These are phyloP conservation scores for Polylopha cassiicola DNA, from an alignment of 2,888 invertebrate species.

Conservation along the genomic window DNA sequence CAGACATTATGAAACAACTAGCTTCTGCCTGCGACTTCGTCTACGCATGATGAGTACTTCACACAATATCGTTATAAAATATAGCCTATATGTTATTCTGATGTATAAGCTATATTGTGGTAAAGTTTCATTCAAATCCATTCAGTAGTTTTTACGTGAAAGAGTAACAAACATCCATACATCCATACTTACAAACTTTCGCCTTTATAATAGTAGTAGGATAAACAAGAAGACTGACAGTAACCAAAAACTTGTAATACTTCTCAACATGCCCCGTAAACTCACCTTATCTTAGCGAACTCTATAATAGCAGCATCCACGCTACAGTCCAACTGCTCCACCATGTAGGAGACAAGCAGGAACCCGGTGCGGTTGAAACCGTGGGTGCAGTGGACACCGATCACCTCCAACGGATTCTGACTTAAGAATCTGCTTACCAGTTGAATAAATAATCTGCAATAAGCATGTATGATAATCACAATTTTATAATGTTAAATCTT, in stretches of 20 bases:
- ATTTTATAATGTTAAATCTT: too few species aligned
- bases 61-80: too few species aligned
- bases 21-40: too few species aligned
- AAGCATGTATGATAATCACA: background rate
- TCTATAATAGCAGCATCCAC: constrained; percentile 88
- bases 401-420: constrained; percentile 86
- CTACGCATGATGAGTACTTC: too few species aligned
- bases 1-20: too few species aligned
- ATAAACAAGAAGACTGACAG: background rate
- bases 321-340: constrained; percentile 88
- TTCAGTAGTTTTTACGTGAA: too few species aligned
- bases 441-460: constrained; percentile 83
- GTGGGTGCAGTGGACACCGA: constrained; percentile 96
- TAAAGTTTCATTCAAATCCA: too few species aligned
- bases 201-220: too few species aligned
- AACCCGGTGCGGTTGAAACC: constrained; percentile 99
- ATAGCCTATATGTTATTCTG: too few species aligned
- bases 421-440: constrained; percentile 87
- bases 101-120: too few species aligned
- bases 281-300: constrained; percentile 83
- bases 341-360: constrained; percentile 92
- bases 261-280: constrained; percentile 1
- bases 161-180: too few species aligned
- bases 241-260: background rate
- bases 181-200: too few species aligned